Evolutionary conservation across 2,888 invertebrate species (phyloP).

Genomic region (Gnatocerus cornutus): DNA sequence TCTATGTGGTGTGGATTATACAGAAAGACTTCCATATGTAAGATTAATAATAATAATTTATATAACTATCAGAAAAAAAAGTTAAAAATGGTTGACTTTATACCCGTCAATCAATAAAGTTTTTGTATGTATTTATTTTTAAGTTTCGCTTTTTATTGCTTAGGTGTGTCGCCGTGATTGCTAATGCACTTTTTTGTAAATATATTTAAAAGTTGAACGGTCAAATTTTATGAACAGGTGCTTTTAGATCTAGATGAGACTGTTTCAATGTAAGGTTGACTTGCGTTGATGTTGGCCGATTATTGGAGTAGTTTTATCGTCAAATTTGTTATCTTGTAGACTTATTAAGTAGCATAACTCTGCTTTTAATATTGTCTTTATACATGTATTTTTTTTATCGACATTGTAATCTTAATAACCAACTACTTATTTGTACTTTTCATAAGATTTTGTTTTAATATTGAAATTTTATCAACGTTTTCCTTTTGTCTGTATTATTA

Average conservation of each 20-base stretch:
- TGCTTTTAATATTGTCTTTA: conserved; percentile 47
- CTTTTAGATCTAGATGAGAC: conserved; percentile 51
- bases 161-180: conserved; percentile 70
- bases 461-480: conserved; percentile 67
- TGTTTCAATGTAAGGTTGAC: neutral
- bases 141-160: conserved; percentile 67
- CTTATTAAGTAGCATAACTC: conserved; percentile 43
- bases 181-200: conserved; percentile 66
- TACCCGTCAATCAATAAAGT: conserved; percentile 34
- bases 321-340: conserved; percentile 52
- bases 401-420: conserved; percentile 41
- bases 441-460: conserved; percentile 64
- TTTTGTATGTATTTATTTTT: conserved; percentile 62
- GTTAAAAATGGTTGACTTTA: conserved; percentile 42
- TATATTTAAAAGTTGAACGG: conserved; percentile 62
- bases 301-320: conserved; percentile 55
- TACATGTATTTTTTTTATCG: conserved; percentile 44
- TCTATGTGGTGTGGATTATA: conserved; percentile 61
- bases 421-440: conserved; percentile 52
- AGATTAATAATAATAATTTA: conserved; percentile 56
- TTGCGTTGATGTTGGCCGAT: conserved; percentile 27
- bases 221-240: conserved; percentile 66
- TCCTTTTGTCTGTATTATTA: conserved; percentile 63
- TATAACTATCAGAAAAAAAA: conserved; percentile 43
- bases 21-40: conserved; percentile 56